These are phyloP conservation scores for Ondatra zibethicus DNA, from an alignment of 2,113 vertebrate species.

Conservation along the genomic window DNA sequence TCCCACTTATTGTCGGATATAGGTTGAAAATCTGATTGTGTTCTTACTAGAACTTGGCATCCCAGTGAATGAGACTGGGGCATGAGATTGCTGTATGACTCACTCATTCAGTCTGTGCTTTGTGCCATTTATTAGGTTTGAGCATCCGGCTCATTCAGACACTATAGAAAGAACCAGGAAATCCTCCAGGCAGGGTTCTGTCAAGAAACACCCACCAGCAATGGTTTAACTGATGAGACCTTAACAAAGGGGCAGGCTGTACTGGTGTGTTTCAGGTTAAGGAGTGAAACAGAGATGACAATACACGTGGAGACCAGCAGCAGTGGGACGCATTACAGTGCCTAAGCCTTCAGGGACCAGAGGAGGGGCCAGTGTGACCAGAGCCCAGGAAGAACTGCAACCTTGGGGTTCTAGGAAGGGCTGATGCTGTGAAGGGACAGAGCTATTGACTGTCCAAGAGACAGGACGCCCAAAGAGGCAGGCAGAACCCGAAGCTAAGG, in stretches of 20 bases:
- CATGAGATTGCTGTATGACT: not conserved
- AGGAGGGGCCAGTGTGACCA: too few species aligned
- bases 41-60: constrained; percentile 37
- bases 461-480: not conserved
- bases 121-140: constrained; percentile 18
- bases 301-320: not conserved
- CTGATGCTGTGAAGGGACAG: not conserved
- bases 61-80: not conserved
- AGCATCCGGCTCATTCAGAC: not conserved
- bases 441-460: not conserved
- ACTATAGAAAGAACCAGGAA: not conserved
- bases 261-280: not conserved
- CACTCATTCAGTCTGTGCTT: not conserved
- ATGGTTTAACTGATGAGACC: not conserved
- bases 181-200: constrained; percentile 9
- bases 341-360: not conserved
- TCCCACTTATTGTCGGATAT: not conserved
- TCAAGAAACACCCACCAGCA: constrained; percentile 19
- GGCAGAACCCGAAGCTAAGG: not conserved
- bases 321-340: not conserved
- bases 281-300: not conserved
- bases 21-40: constrained; percentile 28
- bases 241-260: not conserved
- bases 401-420: not conserved
- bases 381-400: not conserved